phyloP scores from a whole-genome alignment of 2,113 vertebrate genomes.

The Centropus bengalensis region DNA sequence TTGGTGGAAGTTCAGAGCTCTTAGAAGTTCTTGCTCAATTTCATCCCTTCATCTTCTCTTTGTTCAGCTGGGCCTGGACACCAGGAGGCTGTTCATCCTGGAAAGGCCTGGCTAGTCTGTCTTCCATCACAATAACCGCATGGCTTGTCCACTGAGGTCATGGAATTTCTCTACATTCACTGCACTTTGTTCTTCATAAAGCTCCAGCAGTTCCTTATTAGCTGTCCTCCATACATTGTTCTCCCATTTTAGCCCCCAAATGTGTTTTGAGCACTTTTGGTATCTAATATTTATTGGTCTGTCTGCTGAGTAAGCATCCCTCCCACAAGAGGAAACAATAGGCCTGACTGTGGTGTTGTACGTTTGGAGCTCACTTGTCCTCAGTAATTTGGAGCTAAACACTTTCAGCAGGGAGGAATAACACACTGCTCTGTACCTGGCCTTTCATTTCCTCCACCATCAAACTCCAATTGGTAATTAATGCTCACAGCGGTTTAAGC shows the following conservation, averaged over 20 bases:
- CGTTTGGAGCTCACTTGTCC: neutral
- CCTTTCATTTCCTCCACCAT: neutral
- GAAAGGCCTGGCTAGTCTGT: constrained; percentile 6
- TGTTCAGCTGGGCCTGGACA: constrained; percentile 6
- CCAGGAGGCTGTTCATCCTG: neutral
- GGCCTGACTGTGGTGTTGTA: neutral
- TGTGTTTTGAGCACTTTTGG: constrained; percentile 13
- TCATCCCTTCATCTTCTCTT: neutral
- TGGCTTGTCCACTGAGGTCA: constrained; percentile 1
- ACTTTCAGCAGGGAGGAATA: neutral
- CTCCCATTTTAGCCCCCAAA: constrained; percentile 8
- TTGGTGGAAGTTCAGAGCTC: neutral
- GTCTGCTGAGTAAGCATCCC: neutral
- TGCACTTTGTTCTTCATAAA: constrained; percentile 24
- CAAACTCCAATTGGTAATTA: neutral
- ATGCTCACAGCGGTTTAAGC: neutral
- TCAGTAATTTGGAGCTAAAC: constrained; percentile 25
- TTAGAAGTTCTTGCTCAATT: neutral
- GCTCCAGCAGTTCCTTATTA: constrained; percentile 45
- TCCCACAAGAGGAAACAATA: neutral
- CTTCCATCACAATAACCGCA: neutral
- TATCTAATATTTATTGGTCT: constrained; percentile 23
- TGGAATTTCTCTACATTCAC: neutral
- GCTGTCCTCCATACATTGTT: constrained; percentile 12
- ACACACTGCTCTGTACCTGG: constrained; percentile 13